Evolutionary conservation across 2,888 invertebrate species (phyloP).

Genomic region (Acanthacorydalis orientalis): DNA sequence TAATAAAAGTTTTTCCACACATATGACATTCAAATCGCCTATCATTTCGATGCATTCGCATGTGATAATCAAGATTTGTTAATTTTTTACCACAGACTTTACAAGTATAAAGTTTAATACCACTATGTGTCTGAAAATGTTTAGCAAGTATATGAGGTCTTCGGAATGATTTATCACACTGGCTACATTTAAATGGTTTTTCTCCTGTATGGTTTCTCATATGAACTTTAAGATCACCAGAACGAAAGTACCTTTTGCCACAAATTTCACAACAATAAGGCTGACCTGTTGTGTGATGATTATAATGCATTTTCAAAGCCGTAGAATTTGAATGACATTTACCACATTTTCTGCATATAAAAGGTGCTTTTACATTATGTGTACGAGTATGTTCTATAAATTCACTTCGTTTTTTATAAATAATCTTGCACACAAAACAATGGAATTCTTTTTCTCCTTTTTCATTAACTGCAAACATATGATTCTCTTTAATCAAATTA

Average conservation of each 20-base stretch:
- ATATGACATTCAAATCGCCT: not conserved
- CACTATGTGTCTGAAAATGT: not conserved
- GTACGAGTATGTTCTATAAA: not conserved
- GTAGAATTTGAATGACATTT: not conserved
- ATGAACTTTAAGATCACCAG: not conserved
- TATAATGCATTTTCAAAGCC: not conserved
- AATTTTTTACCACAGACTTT: not conserved
- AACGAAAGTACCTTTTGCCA: not conserved
- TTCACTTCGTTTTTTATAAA: not conserved
- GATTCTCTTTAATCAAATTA: no score
- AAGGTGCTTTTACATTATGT: not conserved
- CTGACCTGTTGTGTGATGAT: not conserved
- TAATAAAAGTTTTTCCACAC: not conserved
- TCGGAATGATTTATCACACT: not conserved
- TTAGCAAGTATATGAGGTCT: not conserved
- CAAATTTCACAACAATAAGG: not conserved
- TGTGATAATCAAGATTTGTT: not conserved
- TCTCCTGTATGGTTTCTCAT: not conserved
- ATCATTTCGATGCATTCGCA: not conserved
- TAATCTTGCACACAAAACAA: not conserved
- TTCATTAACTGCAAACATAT: not conserved
- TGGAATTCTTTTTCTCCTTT: not conserved
- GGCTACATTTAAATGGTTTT: not conserved
- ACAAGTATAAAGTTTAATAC: not conserved
- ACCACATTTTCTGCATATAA: not conserved